Evolutionary conservation across 2,797 vertebrate genomes (phyloP), one percentile per base, ranked within the genome.

Genomic region (Tinamus major): DNA sequence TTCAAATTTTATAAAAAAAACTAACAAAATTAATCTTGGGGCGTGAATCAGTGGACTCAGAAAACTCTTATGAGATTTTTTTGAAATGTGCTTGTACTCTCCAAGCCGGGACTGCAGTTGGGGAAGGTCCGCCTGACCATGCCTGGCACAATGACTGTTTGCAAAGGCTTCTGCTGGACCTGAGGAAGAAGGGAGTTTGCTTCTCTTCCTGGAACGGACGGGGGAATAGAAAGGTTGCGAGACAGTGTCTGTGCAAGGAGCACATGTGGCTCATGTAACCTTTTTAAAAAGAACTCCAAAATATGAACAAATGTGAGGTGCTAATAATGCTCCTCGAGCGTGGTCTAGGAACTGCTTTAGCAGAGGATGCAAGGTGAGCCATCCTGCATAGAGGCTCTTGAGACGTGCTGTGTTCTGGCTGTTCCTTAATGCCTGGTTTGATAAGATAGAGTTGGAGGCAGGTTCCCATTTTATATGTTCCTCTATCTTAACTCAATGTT

Each of bases 271-370:
- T 84, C 26, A 2, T 26, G 26, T 44, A 58, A 15, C 14, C 49
- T 77, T 61, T 39, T 31, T 74, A 63, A 27, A 31, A 48, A 69
- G 58, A 29, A 51, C 15, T 23, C 78, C 18, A 61, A 67, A 87
- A 46, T 55, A 8, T 6, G 29, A 83, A 37, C 33, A 5, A 48
- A 68, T 64, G 27, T 48, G 33, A 2, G 0, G 0, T 75, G 69
- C 10, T 84, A 42, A 26, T n/a, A 58, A 29, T 61, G 24, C 80
- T 4, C 20, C 0, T 2, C 20, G 39, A 27, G 3, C 33, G 42
- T 71, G 62, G 59, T 64, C 62, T 33, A 5, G 1, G 1, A 29
- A 2, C 39, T 0, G 0, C 48, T 82, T 72, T 3, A 3, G 55
- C 19, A 81, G 37, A 51, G n/a, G 33, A 2, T 39, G 4, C 4